These are phyloP conservation scores for Cassiopea andromeda DNA, from an alignment of 30 jellyfish, hydroid and myxozoan species.

Conservation along the genomic window DNA sequence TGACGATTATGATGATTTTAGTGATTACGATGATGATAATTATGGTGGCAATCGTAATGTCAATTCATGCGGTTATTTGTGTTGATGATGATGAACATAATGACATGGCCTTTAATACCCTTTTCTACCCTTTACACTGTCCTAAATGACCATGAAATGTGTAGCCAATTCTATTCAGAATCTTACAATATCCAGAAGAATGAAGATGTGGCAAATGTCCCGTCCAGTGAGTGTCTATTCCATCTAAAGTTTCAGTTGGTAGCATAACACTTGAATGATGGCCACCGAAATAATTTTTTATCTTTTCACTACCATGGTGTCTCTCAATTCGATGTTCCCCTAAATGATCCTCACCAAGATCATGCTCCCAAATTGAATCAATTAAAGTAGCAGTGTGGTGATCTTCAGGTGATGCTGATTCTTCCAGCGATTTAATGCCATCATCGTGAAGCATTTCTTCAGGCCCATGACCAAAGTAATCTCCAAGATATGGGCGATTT, in stretches of 20 bases:
- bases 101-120: neutral
- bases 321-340: slow-evolving; percentile 77
- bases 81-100: too few relatives aligned
- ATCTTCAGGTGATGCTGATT: slow-evolving; percentile 72
- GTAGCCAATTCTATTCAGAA: neutral
- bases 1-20: too few relatives aligned
- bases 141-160: neutral
- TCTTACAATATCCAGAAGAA: slow-evolving; percentile 60
- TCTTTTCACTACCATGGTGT: slow-evolving; percentile 60
- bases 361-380: slow-evolving; percentile 91
- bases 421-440: slow-evolving; percentile 70
- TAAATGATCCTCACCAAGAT: slow-evolving; percentile 75
- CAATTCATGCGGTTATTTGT: too few relatives aligned
- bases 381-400: slow-evolving; percentile 76
- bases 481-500: slow-evolving; percentile 82
- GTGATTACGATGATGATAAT: too few relatives aligned
- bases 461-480: slow-evolving; percentile 81
- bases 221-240: slow-evolving; percentile 89
- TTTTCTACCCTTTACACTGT: neutral
- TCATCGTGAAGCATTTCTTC: slow-evolving; percentile 74
- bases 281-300: slow-evolving; percentile 73
- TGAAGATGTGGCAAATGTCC: slow-evolving; percentile 75
- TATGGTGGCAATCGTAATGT: too few relatives aligned
- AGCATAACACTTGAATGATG: slow-evolving; percentile 78
- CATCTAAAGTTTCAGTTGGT: slow-evolving; percentile 97